Evolutionary conservation across 2,113 vertebrate genomes (phyloP), one percentile per base, ranked within the genome.

Genomic region (Pollachius pollachius): DNA sequence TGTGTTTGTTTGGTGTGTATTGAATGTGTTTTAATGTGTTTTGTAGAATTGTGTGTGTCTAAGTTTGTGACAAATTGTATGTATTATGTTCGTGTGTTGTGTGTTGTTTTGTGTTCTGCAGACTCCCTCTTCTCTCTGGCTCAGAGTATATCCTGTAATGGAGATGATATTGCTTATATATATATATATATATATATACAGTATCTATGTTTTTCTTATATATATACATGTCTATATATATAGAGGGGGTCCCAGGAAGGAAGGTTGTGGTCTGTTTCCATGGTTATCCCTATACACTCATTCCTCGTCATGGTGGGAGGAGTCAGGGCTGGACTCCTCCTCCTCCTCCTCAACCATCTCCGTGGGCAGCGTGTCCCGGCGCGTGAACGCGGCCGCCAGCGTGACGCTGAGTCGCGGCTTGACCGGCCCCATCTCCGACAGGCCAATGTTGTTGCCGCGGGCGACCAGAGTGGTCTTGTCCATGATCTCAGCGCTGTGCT

Each of bases 381-480:
- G 96, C 11, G 93, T 93, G 85, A 97, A 99, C 52, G 96, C 94
- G 4, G 94, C 92, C 19, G 93, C 95, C 85, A 96, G 87, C 74
- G 93, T 94, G 76, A 97, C 86, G 69, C 95, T 98, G 70, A 96
- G 93, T 1, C 95, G 92, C 1, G 96, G 95, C 58, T 95, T 96
- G 76, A 97, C 95, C 0, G 95, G 93, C 16, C 92, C 94, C 75
- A 98, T 92, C 91, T 99, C 97, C 0, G 96, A 94, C 80, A 99
- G 83, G 69, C 93, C 94, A 64, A 99, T 98, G 86, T 96, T 95
- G 88, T 98, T 97, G 80, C 92, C 93, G 84, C 92, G 95, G 87
- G 92, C 94, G 75, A 99, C 97, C 74, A 99, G 93, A 23, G 95
- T 94, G 0, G 97, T 95, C 91, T 96, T 99, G 89, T 99, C 97